Base-by-base conservation (phyloP, 2,113 vertebrate species). In the Melospiza georgiana region DNA sequence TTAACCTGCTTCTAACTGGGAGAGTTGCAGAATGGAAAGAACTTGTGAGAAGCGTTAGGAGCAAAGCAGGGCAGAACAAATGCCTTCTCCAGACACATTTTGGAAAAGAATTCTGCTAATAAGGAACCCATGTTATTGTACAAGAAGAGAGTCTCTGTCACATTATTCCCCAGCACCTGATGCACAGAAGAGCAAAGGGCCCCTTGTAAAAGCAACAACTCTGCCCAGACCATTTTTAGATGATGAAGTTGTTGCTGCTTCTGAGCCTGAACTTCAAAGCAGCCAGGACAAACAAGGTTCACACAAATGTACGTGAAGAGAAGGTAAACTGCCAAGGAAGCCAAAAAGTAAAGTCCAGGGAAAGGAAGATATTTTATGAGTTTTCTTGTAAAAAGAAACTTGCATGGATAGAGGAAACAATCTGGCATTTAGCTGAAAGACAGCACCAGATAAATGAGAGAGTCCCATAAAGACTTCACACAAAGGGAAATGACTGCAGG, bases 251-350 rank as follows among this genome's bases (percentile, higher is more conserved):
- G 23, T 37, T 94, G 79, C 39, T 92, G 13, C 44, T 90, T 77
- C 90, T 91, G 62, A 94, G 72, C 27, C 31, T 77, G 22, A 24
- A 63, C 72, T 94, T 96, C 92, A 94, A 94, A 96, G 83, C 69
- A 44, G 43, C 57, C 65, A 72, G 90, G 79, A 93, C 52, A 96
- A 92, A 81, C 30, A 94, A 88, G 75, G 57, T 71, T 90, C 73
- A 65, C 73, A 86, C 48, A 92, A 84, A 72, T 4, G 7, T 57
- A 86, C 0, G 2, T 75, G 76, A 92, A 92, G 41, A 87, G 72
- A 93, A 83, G 63, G 73, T 74, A 81, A 92, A 89, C 68, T 86
- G 68, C 75, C 75, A 58, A 75, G 72, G 57, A 93, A 92, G 57
- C 20, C 35, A 85, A 80, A 93, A 95, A 55, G 66, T 35, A 61